phyloP scores from a whole-genome alignment of 1,140 invertebrate species.

The Plodia interpunctella region DNA sequence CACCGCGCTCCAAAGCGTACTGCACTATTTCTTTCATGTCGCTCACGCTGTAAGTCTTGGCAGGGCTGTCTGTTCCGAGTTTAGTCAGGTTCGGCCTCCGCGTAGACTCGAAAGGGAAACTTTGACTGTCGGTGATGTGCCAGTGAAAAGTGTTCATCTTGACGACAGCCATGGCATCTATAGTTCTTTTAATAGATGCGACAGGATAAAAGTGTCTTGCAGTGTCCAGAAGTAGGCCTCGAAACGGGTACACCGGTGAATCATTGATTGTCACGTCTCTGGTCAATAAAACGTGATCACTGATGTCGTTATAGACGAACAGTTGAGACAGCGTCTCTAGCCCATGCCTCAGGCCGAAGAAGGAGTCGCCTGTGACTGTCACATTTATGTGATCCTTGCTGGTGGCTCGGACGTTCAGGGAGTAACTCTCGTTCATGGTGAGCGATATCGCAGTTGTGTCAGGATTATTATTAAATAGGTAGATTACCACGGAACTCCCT shows the following conservation, averaged over 20 bases:
- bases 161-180: constrained; percentile 91
- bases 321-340: constrained; percentile 88
- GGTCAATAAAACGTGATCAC: constrained; percentile 77
- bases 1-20: too few species aligned
- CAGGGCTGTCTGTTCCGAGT: too few species aligned
- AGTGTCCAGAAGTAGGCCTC: constrained; percentile 90
- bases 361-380: constrained; percentile 79
- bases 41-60: too few species aligned
- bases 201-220: constrained; percentile 88
- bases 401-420: constrained; percentile 71
- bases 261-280: too few species aligned
- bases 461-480: too few species aligned
- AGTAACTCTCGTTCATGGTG: constrained; percentile 84
- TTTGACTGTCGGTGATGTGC: constrained; percentile 95
- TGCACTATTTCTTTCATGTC: too few species aligned
- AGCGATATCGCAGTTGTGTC: constrained; percentile 67
- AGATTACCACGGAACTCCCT: too few species aligned
- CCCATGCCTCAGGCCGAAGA: constrained; percentile 86
- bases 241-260: constrained; percentile 83
- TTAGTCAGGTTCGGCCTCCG: too few species aligned
- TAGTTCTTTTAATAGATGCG: constrained; percentile 79
- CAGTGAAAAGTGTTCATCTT: constrained; percentile 97
- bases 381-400: constrained; percentile 76
- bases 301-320: constrained; percentile 83
- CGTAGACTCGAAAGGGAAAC: constrained; percentile 91